These are phyloP conservation scores for Linnaemya vulpina DNA, from an alignment of 2,888 invertebrate genomes.

Conservation along the genomic window DNA sequence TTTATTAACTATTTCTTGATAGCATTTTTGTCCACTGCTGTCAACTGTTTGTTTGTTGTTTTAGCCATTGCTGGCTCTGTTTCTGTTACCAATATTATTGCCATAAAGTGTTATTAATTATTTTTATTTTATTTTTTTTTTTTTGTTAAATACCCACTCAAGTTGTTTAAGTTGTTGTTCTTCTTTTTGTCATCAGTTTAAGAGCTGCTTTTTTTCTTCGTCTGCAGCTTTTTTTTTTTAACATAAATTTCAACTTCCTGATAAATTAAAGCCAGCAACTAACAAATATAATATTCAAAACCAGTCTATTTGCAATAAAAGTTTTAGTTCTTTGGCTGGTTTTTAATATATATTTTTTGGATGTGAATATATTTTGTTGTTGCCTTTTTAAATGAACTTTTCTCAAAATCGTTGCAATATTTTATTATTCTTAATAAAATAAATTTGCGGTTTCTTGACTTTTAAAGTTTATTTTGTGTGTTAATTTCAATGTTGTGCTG, in stretches of 20 bases:
- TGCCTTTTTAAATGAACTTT: conserved; percentile 3
- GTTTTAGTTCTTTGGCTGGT: conserved; percentile 40
- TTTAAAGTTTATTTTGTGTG: conserved; percentile 14
- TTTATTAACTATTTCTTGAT: conserved; percentile 33
- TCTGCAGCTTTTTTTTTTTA: conserved; percentile 19
- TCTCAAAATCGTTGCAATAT: not conserved
- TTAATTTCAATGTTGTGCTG: conserved; percentile 31
- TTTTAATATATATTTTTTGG: not conserved
- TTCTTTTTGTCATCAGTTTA: conserved; percentile 29
- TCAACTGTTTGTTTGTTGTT: conserved; percentile 37
- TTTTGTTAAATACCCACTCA: conserved; percentile 52
- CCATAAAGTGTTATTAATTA: no score
- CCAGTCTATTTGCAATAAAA: conserved; percentile 53
- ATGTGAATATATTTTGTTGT: not conserved
- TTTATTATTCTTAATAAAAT: conserved; percentile 8
- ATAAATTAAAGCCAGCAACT: conserved; percentile 29
- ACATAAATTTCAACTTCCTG: conserved; percentile 57
- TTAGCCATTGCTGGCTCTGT: conserved; percentile 14
- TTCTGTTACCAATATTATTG: conserved; percentile 45
- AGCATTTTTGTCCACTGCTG: conserved; percentile 47
- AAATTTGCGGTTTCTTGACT: conserved; percentile 16
- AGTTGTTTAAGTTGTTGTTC: conserved; percentile 49
- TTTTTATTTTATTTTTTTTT: conserved; percentile 12
- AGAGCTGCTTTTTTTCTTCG: conserved; percentile 16
- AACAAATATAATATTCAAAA: conserved; percentile 30